phyloP scores from a whole-genome alignment of 2,888 invertebrate genomes.

The Hetaerina titia region DNA sequence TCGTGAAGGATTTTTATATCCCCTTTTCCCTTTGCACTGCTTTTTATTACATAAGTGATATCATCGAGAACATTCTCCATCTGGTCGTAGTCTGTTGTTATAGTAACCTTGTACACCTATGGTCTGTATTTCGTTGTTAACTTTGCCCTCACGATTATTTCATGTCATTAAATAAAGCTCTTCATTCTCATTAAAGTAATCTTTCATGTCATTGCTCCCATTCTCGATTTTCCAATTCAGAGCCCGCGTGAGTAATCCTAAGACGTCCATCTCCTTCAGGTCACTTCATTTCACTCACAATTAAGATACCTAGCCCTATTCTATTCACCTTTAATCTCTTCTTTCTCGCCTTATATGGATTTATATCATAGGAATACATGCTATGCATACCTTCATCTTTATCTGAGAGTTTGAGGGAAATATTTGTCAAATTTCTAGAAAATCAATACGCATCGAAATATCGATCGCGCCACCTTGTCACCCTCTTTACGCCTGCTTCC shows the following conservation, averaged over 20 bases:
- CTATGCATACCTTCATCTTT: background rate
- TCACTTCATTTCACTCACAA: background rate
- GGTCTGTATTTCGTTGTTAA: no score
- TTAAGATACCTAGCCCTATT: no score
- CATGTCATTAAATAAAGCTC: no score
- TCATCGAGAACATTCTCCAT: no score
- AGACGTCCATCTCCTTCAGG: background rate
- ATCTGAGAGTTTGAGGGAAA: background rate
- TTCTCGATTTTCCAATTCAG: background rate
- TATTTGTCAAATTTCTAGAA: background rate
- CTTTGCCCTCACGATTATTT: no score
- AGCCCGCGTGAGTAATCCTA: background rate
- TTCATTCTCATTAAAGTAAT: no score
- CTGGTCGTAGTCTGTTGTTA: no score
- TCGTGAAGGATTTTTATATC: no score
- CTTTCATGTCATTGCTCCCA: background rate
- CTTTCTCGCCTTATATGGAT: background rate
- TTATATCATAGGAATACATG: background rate
- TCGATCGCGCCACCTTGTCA: background rate
- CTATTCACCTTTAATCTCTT: background rate
- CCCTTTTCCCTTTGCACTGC: no score
- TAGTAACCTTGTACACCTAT: no score
- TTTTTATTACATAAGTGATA: no score
- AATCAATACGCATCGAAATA: background rate
- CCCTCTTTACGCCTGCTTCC: background rate